These are phyloP conservation scores for crab-eating macaque (Macaca fascicularis) DNA, from an alignment of 2,113 vertebrate genomes.

Conservation along the genomic window DNA sequence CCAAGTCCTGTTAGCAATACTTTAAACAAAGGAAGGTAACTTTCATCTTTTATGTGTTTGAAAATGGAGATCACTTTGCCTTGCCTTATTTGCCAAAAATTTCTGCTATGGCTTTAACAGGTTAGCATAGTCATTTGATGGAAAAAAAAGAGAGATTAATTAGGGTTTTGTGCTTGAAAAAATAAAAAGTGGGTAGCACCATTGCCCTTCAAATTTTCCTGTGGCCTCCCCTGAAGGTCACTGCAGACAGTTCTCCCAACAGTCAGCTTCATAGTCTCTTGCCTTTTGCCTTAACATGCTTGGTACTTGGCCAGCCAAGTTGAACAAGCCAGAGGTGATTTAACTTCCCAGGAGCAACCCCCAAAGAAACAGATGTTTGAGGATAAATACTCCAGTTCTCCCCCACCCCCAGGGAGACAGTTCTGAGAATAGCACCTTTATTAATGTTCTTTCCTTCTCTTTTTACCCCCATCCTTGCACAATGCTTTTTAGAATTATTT, in stretches of 20 bases:
- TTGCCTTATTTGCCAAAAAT: neutral
- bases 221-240: neutral
- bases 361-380: neutral
- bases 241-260: too few species aligned
- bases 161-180: neutral
- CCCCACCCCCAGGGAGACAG: neutral
- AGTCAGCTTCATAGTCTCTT: neutral
- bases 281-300: neutral
- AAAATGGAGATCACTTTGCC: neutral
- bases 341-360: neutral
- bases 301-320: neutral
- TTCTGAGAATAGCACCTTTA: neutral
- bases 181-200: neutral
- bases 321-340: neutral
- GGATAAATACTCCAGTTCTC: neutral
- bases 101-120: neutral
- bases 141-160: neutral
- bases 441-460: neutral
- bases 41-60: neutral
- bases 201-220: neutral
- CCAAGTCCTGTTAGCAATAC: neutral
- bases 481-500: neutral
- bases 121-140: neutral
- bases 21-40: neutral
- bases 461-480: neutral